Base-by-base conservation (phyloP, 1,140 invertebrate genomes). In the Macrosteles quadrilineatus region DNA sequence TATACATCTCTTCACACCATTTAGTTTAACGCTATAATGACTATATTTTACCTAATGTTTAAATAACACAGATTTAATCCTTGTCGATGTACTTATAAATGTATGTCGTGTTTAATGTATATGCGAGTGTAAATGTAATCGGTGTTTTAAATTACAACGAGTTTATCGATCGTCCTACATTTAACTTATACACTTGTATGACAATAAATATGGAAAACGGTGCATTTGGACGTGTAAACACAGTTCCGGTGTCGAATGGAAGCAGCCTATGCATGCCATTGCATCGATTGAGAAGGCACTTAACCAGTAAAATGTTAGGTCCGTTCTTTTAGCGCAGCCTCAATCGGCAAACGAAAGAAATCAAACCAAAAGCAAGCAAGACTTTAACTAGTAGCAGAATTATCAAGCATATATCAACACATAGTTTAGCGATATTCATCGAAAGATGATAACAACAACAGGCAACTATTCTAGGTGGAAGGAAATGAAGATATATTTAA, bases 231-330 rank as follows among this genome's bases (percentile, higher is more conserved):
- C 21, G 32, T 66, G 32, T 45, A 43, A 66, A 66, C n/a, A 66
- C 30, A 40, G 36, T 36, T n/a, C 23, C 23, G 55, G 11, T 63
- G 29, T 32, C 29, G 29, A 66, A 66, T 66, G 50, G 67, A 71
- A 71, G 65, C 55, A 71, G 59, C 64, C 70, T 67, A 67, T 40
- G 70, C 70, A 71, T 67, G 70, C 70, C 55, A 66, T 53, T 67
- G 70, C 57, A 67, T 57, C 47, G 50, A 62, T 67, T 57, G 30
- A 62, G 68, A 69, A 69, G 68, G 68, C 68, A 69, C 68, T 69
- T 69, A 57, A 47, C 68, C 53, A 69, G 68, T 69, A 59, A 57
- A 59, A 40, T 71, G 64, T 71, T 71, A 67, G 68, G 68, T 69
- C 68, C 68, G 68, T 69, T 69, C 68, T 69, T 69, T 69, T 71